Base-by-base conservation (phyloP, 2,113 vertebrate genomes). In the Microcebus griseorufus region DNA sequence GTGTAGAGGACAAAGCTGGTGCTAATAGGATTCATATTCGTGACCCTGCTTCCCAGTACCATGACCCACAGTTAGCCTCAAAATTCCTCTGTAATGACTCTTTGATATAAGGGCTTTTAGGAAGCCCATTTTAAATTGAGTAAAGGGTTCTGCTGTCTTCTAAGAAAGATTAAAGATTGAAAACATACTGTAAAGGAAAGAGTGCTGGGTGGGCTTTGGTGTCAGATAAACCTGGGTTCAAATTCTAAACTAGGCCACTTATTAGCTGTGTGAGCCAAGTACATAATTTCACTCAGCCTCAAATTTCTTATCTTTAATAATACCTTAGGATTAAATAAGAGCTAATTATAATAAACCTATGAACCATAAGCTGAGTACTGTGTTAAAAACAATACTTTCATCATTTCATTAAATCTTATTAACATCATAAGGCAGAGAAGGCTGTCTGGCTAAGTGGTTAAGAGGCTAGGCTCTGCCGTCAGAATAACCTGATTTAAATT, bases 291-390 rank as follows among this genome's bases (percentile, higher is more conserved):
- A 73, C 32, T 81, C 29, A 69, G 51, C 25, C 29, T 79, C 27
- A 6, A 23, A 75, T 94, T 92, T 84, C 58, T 81, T 72, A 37
- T 88, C 55, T 94, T 83, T 65, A 94, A 51, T 85, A 34, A 64
- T 84, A 67, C 8, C 27, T 73, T 13, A 90, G 9, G 48, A 58
- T 96, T 62, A 85, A 75, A 72, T 65, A 25, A 84, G n/a, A 60
- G 20, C 17, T 65, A 48, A 95, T 84, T 75, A 45, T 58, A 89
- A 60, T 62, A 18, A 12, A 51, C 13, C 14, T 80, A 53, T 76
- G 69, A 69, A 20, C 29, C 32, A n/a, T 78, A 60, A 60, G 42
- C 20, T 67, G 27, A 16, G 22, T 75, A 48, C 73, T 81, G 16
- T n/a, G 64, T 85, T 85, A 60, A 62, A 75, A 14, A 42, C 9